Evolutionary conservation across 2,797 vertebrate species (phyloP).

Genomic region (Apogon hyalosoma): DNA sequence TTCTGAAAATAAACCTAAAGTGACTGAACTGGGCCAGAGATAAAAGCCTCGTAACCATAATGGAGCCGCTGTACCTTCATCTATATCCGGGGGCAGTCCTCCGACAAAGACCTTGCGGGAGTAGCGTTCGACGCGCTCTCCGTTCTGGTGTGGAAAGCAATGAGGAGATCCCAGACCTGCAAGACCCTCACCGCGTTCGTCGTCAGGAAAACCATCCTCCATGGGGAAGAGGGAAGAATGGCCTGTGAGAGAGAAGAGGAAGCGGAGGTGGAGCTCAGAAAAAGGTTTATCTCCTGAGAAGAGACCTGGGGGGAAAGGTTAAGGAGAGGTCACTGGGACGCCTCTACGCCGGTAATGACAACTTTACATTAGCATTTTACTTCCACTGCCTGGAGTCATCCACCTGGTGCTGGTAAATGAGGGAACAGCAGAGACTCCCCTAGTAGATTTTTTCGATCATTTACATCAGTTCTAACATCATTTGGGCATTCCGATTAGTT

Average conservation of each 20-base stretch:
- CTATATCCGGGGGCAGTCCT: conserved; percentile 96
- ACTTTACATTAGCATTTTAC: conserved; percentile 5
- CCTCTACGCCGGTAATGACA: neutral
- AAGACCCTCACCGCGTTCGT: conserved; percentile 93
- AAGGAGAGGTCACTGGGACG: neutral
- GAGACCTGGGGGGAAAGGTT: neutral
- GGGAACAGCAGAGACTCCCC: neutral
- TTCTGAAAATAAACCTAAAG: neutral
- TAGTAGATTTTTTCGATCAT: no score
- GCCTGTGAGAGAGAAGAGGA: conserved; percentile 77
- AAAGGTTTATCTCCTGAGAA: conserved; percentile 25
- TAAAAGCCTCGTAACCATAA: neutral
- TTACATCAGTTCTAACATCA: neutral
- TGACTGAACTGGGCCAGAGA: neutral
- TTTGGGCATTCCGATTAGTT: no score
- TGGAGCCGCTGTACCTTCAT: conserved; percentile 88
- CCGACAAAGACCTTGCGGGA: conserved; percentile 98
- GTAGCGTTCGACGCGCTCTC: conserved; percentile 97
- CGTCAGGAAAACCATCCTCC: conserved; percentile 98
- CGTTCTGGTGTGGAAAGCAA: conserved; percentile 99
- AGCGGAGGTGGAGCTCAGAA: neutral
- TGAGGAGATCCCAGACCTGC: conserved; percentile 94
- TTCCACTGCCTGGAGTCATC: conserved; percentile 3
- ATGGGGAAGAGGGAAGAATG: conserved; percentile 99
- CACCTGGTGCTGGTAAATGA: neutral